phyloP scores from a whole-genome alignment of 37 sponge, comb jelly and placozoan species.

The Dysidea cf. avara region DNA sequence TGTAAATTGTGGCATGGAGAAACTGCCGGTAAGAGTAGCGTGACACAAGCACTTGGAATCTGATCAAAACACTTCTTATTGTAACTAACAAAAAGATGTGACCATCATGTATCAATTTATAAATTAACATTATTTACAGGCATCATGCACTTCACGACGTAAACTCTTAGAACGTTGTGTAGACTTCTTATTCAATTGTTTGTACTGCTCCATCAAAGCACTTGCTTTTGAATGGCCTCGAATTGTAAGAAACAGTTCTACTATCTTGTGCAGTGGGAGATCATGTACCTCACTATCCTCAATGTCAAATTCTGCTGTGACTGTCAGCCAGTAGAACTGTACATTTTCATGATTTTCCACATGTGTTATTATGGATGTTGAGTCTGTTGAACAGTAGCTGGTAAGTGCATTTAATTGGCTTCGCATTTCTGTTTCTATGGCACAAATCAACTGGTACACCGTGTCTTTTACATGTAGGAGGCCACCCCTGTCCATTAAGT shows the following conservation, averaged over 20 bases:
- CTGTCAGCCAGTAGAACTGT: slow-evolving; percentile 27
- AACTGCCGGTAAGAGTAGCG: no score
- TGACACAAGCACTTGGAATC: no score
- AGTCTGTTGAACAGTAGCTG: no score
- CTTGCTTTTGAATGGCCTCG: slow-evolving; percentile 37
- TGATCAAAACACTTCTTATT: no score
- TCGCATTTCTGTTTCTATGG: slow-evolving; percentile 23
- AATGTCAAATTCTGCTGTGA: slow-evolving; percentile 16
- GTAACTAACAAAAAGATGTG: no score
- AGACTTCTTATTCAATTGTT: slow-evolving; percentile 27
- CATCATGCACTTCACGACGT: slow-evolving; percentile 11
- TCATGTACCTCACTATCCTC: slow-evolving; percentile 6
- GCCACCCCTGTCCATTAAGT: slow-evolving; percentile 34
- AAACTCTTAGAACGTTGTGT: slow-evolving; percentile 39
- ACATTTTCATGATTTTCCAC: no score
- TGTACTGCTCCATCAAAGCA: slow-evolving; percentile 38
- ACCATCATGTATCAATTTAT: no score
- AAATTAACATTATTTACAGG: no score
- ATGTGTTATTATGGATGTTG: no score
- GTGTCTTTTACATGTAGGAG: slow-evolving; percentile 19
- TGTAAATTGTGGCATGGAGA: no score
- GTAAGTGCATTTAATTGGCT: no score
- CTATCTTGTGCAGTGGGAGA: slow-evolving; percentile 30
- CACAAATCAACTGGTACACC: slow-evolving; percentile 5
- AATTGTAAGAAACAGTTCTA: slow-evolving; percentile 29